Base-by-base conservation (phyloP, 2,113 vertebrate species). In the Casuarius casuarius region DNA sequence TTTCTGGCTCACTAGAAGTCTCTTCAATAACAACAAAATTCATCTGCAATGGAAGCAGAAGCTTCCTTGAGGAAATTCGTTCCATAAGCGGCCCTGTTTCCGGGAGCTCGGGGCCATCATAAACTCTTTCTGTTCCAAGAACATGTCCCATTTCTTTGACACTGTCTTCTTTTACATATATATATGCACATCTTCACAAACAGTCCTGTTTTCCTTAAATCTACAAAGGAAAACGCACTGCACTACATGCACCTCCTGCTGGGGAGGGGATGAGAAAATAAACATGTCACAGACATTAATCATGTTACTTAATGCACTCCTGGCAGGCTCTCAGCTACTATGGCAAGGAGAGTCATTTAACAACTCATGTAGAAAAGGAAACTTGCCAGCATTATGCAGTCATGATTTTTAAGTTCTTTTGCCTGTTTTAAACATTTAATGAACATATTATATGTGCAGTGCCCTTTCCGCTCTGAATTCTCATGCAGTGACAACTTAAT, bases 261-360 rank as follows among this genome's bases (percentile, higher is more conserved):
- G 92, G 12, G 81, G 28, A 88, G 91, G 92, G 83, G 91, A 92
- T 92, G 89, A 95, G 91, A 95, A 75, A 93, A 83, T 44, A 94
- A 94, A 90, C 93, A 87, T 25, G 85, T 93, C 88, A 95, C 94
- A 94, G 72, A 90, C 86, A 92, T 92, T 96, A 97, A 96, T 96
- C 92, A 96, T 0, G 2, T 93, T 20, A 67, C 85, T 94, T 93
- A 97, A 94, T 90, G 83, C 51, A 71, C 56, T 88, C 59, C 90
- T 96, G 93, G 85, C 93, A 94, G 74, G 79, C 79, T 77, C 76
- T 93, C 88, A 2, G 9, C 90, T 89, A 86, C 85, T 85, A 81
- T 12, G 2, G 88, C 90, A 96, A 90, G 72, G 5, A 90, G 59
- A 92, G 77, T 80, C 62, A 84, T 94, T 90, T 93, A 90, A 86